Evolutionary conservation across 2,113 vertebrate species (phyloP).

Genomic region (Channa argus): DNA sequence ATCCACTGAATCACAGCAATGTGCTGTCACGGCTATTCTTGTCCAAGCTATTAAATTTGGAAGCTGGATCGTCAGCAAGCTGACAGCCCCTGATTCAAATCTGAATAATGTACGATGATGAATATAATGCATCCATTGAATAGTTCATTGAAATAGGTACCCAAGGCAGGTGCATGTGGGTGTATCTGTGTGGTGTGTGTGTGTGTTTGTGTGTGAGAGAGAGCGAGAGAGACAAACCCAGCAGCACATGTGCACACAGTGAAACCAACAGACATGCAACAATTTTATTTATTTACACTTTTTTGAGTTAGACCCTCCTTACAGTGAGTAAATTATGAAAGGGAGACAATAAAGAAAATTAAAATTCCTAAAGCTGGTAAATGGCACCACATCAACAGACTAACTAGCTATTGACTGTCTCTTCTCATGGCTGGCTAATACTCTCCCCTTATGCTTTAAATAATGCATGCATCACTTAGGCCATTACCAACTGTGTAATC

Average conservation of each 20-base stretch:
- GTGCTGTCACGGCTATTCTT: conserved; percentile 75
- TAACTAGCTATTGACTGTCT: conserved; percentile 45
- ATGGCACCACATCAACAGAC: conserved; percentile 33
- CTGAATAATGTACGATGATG: conserved; percentile 80
- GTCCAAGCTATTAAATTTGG: conserved; percentile 71
- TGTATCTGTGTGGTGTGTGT: conserved; percentile 12
- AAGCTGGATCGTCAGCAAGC: conserved; percentile 61
- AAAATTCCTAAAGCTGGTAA: conserved; percentile 27
- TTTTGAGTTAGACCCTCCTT: conserved; percentile 8
- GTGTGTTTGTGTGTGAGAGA: conserved; percentile 13
- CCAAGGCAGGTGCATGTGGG: conserved; percentile 54
- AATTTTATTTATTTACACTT: conserved; percentile 19
- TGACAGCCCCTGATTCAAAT: conserved; percentile 77
- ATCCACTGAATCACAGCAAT: conserved; percentile 66
- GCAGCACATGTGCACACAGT: neutral
- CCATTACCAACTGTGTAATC: conserved; percentile 58
- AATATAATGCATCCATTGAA: conserved; percentile 68
- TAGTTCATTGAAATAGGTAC: conserved; percentile 70
- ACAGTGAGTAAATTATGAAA: neutral
- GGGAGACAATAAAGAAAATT: conserved; percentile 3
- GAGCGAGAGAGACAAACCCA: conserved; percentile 10
- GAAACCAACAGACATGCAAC: conserved; percentile 13
- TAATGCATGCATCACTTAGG: conserved; percentile 64
- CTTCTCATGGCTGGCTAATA: conserved; percentile 46
- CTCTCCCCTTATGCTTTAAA: conserved; percentile 48